Evolutionary conservation across 2,888 invertebrate genomes (phyloP), one percentile per base, ranked within the genome.

Genomic region (Ochropleura leucogaster): DNA sequence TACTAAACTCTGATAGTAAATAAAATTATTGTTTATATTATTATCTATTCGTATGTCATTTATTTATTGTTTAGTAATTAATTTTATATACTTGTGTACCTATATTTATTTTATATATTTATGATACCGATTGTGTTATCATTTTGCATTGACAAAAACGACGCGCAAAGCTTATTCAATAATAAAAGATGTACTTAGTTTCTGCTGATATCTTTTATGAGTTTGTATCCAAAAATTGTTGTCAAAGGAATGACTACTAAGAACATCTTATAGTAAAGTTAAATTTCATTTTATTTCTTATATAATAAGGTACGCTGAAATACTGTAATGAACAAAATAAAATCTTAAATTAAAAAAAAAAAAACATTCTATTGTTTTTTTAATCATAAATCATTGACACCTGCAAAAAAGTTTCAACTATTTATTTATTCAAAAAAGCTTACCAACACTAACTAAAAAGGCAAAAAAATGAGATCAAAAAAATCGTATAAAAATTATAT

Each of bases 41-140:
- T 47, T 46, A n/a, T 40, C 3, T 2, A 20, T 55, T 7, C 9
- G 46, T 7, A 0, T 9, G 18, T 20, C 5, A 20, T 1, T 14
- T 57, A 49, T 49, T 67, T 49, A 59, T 30, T 59, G 14, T 49
- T 57, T 9, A 40, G 51, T 63, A 10, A 63, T 53, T 20, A 16
- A 18, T 72, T 71, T 71, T 44, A 40, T 12, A 10, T 44, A 47
- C 46, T 3, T n/a, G n/a, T n/a, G n/a, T n/a, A n/a, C n/a, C n/a
- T n/a, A n/a, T n/a, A 63, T 53, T 20, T 12, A 18, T 72, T 71
- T 71, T 44, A 40, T 12, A 10, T 44, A 47, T 20, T 3, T 46
- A 7, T 8, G 47, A 47, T 20, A 64, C 40, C 6, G 73, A 63
- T 47, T 30, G 74, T 16, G 14, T 44, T 75, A 75, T 64, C 46